Base-by-base conservation (phyloP, 1,140 invertebrate genomes). In the Pteromalus puparum region DNA sequence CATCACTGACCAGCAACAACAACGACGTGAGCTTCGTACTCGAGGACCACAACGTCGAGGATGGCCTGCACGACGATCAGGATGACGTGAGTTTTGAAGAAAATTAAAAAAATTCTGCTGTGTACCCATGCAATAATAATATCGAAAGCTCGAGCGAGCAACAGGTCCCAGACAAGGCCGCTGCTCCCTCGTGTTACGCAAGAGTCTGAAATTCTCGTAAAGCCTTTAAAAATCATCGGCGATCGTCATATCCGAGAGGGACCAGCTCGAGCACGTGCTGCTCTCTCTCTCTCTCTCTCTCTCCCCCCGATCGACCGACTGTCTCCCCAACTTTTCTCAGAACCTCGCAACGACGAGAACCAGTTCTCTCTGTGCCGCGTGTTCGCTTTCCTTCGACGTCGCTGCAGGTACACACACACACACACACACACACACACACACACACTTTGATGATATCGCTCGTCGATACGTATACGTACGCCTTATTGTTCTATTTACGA, bases 1-100 rank as follows among this genome's bases (percentile, higher is more conserved):
- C 92, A 24, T 91, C 92, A 67, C 90, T 93, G 28, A 85, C 88
- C 9, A 90, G 89, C 79, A 94, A 94, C 88, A 94, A 94, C 88
- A 94, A 95, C 88, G 94, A 95, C 87, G 94, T 95, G 24, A 91
- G 92, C 6, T 95, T 95, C 87, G 94, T 95, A 18, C 91, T 95
- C 74, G 93, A 94, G 28, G 93, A 94, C 18, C 83, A 68, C 2
- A 48, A 30, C 13, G 28, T 21, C 10, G 91, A 88, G 73, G 90
- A 90, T 30, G 92, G 93, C 83, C 88, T 92, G 7, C 90, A 89
- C 61, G 92, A 92, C 26, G 93, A 94, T 28, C 90, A 87, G 7
- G 94, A 94, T 30, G 93, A 94, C 86, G 93, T 95, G 93, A 92
- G 94, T 94, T 72, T 70, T 21, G 38, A 1, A 7, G 38, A 42